Percentiles rank a stretch among this genome's conserved stretches.
These are phyloP conservation scores for Tragelaphus strepsiceros DNA, from an alignment of 2,113 vertebrate species.

Conservation along the genomic window DNA sequence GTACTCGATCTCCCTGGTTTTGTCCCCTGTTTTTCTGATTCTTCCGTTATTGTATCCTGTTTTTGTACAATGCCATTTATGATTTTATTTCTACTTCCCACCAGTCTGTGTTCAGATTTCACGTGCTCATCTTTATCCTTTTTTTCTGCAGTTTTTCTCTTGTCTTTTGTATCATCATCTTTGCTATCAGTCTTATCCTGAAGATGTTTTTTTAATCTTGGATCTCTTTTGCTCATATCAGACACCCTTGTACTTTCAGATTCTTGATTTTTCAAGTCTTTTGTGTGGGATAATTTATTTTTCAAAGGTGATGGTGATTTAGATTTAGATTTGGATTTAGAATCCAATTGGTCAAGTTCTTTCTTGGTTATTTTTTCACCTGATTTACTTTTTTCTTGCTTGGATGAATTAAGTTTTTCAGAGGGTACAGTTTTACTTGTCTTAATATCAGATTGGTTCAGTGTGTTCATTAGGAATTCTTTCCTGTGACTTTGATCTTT, in stretches of 20 bases:
- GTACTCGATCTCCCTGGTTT: conserved; percentile 86
- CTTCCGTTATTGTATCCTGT: conserved; percentile 81
- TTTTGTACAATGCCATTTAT: conserved; percentile 89
- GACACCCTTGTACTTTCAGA: conserved; percentile 79
- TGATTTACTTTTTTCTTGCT: conserved; percentile 84
- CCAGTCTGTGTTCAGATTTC: conserved; percentile 82
- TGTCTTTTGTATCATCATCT: conserved; percentile 88
- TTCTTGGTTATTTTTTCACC: conserved; percentile 85
- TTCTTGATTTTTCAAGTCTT: conserved; percentile 82
- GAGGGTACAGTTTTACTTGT: conserved; percentile 73
- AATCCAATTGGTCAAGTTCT: conserved; percentile 82
- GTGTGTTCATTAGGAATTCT: conserved; percentile 75
- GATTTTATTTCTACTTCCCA: conserved; percentile 85
- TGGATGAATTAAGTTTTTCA: conserved; percentile 82
- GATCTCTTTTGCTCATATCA: conserved; percentile 90
- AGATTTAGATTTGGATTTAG: conserved; percentile 87
- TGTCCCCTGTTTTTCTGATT: conserved; percentile 81
- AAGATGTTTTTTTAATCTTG: conserved; percentile 89
- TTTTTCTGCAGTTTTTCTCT: conserved; percentile 87
- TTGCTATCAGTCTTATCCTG: conserved; percentile 87
- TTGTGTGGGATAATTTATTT: conserved; percentile 80
- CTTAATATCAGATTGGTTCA: conserved; percentile 80
- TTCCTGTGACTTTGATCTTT: conserved; percentile 89
- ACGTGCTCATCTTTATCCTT: conserved; percentile 89
- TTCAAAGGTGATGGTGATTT: conserved; percentile 89